These are phyloP conservation scores for Phallusia fumigata DNA, from an alignment of 23 tunicate genomes.

Conservation along the genomic window DNA sequence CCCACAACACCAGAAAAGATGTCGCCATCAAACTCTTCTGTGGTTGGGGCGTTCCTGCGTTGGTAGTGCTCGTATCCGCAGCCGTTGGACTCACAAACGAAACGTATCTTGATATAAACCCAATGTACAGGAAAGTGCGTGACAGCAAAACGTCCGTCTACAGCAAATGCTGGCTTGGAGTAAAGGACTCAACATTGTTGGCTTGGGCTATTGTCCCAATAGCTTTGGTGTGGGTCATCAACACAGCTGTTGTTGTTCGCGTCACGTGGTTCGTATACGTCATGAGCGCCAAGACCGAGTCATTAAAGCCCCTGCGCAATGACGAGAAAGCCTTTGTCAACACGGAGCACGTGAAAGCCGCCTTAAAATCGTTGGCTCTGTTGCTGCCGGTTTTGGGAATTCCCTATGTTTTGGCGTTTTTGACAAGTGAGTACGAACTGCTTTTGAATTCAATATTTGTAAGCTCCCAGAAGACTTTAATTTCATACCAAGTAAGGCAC, in stretches of 20 bases:
- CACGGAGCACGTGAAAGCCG: background rate
- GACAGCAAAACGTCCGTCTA: background rate
- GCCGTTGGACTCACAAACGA: slow-evolving; percentile 1
- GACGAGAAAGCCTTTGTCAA: background rate
- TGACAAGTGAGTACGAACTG: slow-evolving; percentile 23
- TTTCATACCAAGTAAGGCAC: too few relatives aligned
- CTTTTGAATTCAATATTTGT: too few relatives aligned
- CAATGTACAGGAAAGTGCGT: background rate
- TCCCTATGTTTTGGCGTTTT: slow-evolving; percentile 25
- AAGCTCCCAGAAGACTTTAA: too few relatives aligned
- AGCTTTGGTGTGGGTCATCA: slow-evolving; percentile 1
- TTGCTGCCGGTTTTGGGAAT: slow-evolving; percentile 34
- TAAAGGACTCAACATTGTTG: background rate
- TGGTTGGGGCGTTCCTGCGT: slow-evolving; percentile 20
- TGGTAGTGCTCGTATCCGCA: slow-evolving; percentile 1
- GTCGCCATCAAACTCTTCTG: background rate
- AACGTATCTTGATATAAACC: background rate
- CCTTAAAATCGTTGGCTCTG: slow-evolving; percentile 17
- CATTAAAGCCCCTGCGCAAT: slow-evolving; percentile 11
- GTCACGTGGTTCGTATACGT: slow-evolving; percentile 27
- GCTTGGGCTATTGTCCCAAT: slow-evolving; percentile 26
- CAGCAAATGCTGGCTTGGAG: slow-evolving; percentile 32
- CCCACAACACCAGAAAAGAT: background rate
- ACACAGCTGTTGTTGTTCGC: slow-evolving; percentile 5
- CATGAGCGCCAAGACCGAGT: slow-evolving; percentile 34